Evolutionary conservation across 1,140 invertebrate genomes (phyloP).

Genomic region (Drosophila nasuta): DNA sequence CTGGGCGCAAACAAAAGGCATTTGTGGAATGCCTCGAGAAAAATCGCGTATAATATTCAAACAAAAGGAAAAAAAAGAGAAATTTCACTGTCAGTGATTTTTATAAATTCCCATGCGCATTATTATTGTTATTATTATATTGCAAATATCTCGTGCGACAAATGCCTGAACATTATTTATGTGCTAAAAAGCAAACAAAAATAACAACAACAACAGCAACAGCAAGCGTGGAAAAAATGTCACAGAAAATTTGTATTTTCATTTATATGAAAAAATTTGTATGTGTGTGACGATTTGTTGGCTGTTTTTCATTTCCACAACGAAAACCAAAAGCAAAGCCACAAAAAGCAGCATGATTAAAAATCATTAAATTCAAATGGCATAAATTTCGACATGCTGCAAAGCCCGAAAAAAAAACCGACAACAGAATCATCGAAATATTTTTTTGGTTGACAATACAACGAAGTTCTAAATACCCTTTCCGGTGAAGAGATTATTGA

Average conservation of each 20-base stretch:
- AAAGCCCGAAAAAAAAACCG: conserved; percentile 8
- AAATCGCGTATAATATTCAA: conserved; percentile 1
- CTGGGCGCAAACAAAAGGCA: conserved; percentile 22
- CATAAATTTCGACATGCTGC: conserved; percentile 40
- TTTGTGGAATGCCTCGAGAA: conserved; percentile 44
- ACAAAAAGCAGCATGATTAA: conserved; percentile 46
- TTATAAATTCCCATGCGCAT: conserved; percentile 54
- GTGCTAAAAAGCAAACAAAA: conserved; percentile 25
- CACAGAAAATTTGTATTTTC: conserved; percentile 40
- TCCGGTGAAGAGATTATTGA: too few relatives aligned
- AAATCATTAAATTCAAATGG: conserved; percentile 64
- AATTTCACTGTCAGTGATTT: conserved; percentile 40
- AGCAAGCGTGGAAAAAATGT: conserved; percentile 54
- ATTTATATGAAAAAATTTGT: conserved; percentile 36
- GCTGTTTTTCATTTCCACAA: conserved; percentile 35
- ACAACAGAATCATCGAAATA: background rate
- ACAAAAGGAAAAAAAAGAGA: conserved; percentile 21
- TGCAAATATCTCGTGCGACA: conserved; percentile 71
- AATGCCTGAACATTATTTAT: conserved; percentile 72
- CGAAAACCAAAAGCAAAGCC: conserved; percentile 14
- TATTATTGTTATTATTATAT: conserved; percentile 42
- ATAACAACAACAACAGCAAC: conserved; percentile 33
- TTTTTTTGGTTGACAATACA: background rate
- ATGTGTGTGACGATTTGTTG: conserved; percentile 38
- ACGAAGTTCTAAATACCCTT: background rate